Base-by-base conservation (phyloP, 2,888 invertebrate species). In the Chymomyza fuscimana region DNA sequence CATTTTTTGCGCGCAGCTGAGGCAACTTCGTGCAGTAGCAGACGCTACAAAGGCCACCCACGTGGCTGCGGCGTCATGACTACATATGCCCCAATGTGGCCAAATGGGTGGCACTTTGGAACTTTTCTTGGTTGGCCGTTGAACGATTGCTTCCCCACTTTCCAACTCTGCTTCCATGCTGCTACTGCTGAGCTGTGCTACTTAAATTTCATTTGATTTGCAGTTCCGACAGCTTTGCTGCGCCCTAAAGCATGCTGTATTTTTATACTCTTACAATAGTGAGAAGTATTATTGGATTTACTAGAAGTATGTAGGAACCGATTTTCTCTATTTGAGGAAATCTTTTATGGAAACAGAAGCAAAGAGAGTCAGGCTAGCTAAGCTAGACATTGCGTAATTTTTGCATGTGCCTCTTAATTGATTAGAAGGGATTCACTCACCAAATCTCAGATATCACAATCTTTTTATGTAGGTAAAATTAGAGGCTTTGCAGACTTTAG, bases 21-120 rank as follows among this genome's bases (percentile, higher is more conserved):
- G 54, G 15, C 9, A 60, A 19, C 56, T 69, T 65, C 65, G 63
- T 7, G 22, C 22, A 51, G 51, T 5, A 51, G 16, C 22, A 54
- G 54, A 7, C 5, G 7, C 15, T 4, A n/a, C 54, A 16, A n/a
- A 54, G 12, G 12, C 65, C 69, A 50, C 63, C 59, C 63, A 70
- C 76, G 72, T 73, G 76, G 19, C 50, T 22, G 71, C 75, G 76
- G 75, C 63, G 25, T 25, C 63, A 19, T 10, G 25, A 51, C 51
- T 50, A 63, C 63, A 63, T 63, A 52, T 25, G 15, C 25, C 50
- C 40, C 16, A 54, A 46, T 46, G 40, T 15, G 40, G 40, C 12
- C 10, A 10, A 46, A 46, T 46, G 40, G 40, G 40, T 46, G 40
- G 40, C 54, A n/a, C 15, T 0, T 54, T 54, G 54, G 10, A 54